Percentiles rank a stretch among this genome's conserved stretches.
Conservation (phyloP, 1,140 invertebrate genomes). For the Trichoplusia ni region DNA sequence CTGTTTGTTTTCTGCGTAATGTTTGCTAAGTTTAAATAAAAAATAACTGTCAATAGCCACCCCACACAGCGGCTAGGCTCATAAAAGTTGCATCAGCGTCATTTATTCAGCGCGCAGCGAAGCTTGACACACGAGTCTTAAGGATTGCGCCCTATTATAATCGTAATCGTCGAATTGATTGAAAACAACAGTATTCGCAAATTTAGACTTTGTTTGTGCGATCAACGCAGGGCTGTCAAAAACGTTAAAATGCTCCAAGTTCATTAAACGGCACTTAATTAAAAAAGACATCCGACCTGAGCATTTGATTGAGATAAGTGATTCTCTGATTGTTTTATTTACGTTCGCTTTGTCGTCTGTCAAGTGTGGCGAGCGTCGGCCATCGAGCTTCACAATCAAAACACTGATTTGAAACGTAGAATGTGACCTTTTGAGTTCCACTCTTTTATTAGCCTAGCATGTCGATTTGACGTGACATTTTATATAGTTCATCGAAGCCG, state of each 20-base stretch:
- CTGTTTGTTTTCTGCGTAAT: too few species aligned
- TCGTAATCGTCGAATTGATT: slow-evolving; percentile 6
- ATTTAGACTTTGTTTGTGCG: neutral
- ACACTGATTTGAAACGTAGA: too few species aligned
- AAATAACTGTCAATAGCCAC: neutral
- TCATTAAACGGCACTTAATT: neutral
- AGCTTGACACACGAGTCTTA: neutral
- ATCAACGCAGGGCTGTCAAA: neutral
- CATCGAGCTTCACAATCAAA: too few species aligned
- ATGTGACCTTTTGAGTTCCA: too few species aligned
- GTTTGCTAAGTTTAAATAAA: slow-evolving; percentile 4
- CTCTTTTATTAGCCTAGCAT: too few species aligned
- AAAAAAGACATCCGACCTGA: too few species aligned
- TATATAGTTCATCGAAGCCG: too few species aligned
- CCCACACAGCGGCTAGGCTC: neutral
- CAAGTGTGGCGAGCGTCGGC: too few species aligned
- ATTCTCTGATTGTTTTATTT: too few species aligned
- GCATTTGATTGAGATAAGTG: too few species aligned
- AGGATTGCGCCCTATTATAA: neutral
- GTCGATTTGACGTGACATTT: too few species aligned
- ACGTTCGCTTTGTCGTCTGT: too few species aligned
- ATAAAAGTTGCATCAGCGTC: neutral
- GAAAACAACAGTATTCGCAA: slow-evolving; percentile 13
- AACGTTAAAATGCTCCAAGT: neutral
- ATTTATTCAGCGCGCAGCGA: neutral